Evolutionary conservation across 2,888 invertebrate species (phyloP).

Genomic region (Sepioteuthis lessoniana): DNA sequence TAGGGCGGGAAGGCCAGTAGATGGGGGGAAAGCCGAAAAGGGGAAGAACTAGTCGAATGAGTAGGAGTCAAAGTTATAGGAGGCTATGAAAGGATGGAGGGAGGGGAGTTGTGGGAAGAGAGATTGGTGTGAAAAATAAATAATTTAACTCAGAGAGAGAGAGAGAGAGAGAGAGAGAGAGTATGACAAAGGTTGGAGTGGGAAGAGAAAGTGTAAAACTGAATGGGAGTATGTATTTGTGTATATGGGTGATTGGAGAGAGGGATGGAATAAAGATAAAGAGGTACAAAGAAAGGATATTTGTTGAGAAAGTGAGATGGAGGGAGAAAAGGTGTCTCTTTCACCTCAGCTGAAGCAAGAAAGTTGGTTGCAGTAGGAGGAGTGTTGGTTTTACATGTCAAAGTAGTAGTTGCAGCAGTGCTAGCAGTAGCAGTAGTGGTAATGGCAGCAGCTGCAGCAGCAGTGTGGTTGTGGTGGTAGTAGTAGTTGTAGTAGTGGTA

Average conservation of each 20-base stretch:
- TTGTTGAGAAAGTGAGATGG: neutral
- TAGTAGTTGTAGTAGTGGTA: neutral
- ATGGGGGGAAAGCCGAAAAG: conserved; percentile 37
- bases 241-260: neutral
- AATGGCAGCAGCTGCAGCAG: neutral
- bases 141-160: neutral
- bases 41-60: conserved; percentile 45
- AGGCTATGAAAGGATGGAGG: neutral
- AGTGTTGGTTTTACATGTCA: neutral
- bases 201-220: neutral
- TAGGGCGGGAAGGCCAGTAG: neutral
- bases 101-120: neutral
- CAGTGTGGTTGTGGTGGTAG: neutral
- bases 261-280: neutral
- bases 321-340: neutral
- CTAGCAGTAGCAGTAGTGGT: neutral
- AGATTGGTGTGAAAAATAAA: neutral
- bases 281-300: neutral
- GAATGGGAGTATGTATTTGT: conserved; percentile 46
- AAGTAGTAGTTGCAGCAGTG: neutral
- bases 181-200: neutral
- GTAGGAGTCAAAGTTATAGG: neutral
- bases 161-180: neutral
- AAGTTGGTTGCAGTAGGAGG: conserved; percentile 23
- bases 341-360: neutral